phyloP scores from a whole-genome alignment of 2,888 invertebrate genomes.

The Leucophenga maculata region DNA sequence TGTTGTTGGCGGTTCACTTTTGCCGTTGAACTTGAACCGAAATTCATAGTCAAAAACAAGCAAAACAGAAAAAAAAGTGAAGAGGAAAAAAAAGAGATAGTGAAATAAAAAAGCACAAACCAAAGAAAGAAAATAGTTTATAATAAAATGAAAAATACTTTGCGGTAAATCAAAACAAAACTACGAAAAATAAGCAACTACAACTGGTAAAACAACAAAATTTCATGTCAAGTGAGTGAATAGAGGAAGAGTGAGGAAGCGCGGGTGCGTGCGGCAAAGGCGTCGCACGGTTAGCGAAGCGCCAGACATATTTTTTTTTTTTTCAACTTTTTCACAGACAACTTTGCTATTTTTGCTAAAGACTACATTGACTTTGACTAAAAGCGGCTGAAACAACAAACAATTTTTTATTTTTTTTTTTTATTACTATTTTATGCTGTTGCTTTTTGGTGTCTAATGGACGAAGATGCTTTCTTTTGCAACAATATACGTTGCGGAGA shows the following conservation, averaged over 20 bases:
- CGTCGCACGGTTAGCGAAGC: not conserved
- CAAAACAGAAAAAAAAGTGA: no score
- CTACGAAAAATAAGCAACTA: not conserved
- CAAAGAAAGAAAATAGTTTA: no score
- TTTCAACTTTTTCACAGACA: not conserved
- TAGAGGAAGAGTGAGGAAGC: not conserved
- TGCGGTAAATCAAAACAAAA: not conserved
- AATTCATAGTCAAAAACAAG: slow-evolving; percentile 12
- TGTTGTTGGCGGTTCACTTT: slow-evolving; percentile 26
- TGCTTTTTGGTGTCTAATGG: not conserved
- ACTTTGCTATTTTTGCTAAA: slow-evolving; percentile 26
- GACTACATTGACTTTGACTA: slow-evolving; percentile 32
- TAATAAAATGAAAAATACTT: not conserved
- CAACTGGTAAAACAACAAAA: slow-evolving; percentile 9
- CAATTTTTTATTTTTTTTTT: no score
- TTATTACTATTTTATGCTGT: no score
- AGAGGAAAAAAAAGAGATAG: no score
- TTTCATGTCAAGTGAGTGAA: not conserved
- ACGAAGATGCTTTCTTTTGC: slow-evolving; percentile 23
- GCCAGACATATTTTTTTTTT: not conserved
- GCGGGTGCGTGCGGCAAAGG: not conserved
- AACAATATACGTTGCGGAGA: not conserved
- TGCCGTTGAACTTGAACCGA: slow-evolving; percentile 54
- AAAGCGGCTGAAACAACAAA: slow-evolving; percentile 7
- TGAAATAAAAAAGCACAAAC: no score